Evolutionary conservation across 2,888 invertebrate genomes (phyloP).

Genomic region (Mythimna vitellina): DNA sequence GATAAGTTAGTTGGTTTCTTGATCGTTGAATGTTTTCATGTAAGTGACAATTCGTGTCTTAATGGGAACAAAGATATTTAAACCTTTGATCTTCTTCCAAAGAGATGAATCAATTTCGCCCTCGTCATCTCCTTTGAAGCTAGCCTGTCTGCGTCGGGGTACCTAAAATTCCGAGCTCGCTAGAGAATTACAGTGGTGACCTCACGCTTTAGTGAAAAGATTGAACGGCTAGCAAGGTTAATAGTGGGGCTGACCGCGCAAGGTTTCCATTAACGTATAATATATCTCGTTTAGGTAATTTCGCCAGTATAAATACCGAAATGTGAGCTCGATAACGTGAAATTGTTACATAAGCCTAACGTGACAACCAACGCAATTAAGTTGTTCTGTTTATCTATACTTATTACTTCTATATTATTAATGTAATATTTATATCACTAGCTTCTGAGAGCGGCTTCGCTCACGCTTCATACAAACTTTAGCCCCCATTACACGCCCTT

Average conservation of each 20-base stretch:
- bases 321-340: not conserved
- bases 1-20: constrained; percentile 4
- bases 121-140: too few relatives aligned
- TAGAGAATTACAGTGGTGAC: not conserved
- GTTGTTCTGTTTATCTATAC: not conserved
- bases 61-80: too few relatives aligned
- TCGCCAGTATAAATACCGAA: not conserved
- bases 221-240: constrained; percentile 15
- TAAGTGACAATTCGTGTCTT: too few relatives aligned
- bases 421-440: too few relatives aligned
- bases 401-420: too few relatives aligned
- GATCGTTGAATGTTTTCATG: not conserved
- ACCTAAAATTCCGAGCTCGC: too few relatives aligned
- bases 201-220: constrained; percentile 7
- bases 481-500: too few relatives aligned
- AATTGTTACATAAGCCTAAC: not conserved
- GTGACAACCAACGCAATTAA: not conserved
- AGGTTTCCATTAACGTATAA: not conserved
- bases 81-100: not conserved
- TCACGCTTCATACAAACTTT: too few relatives aligned
- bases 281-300: not conserved
- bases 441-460: too few relatives aligned
- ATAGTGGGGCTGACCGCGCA: not conserved
- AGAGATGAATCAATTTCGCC: not conserved
- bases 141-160: too few relatives aligned